Conservation (phyloP, 2,888 invertebrate species). For the Candidula unifasciata region DNA sequence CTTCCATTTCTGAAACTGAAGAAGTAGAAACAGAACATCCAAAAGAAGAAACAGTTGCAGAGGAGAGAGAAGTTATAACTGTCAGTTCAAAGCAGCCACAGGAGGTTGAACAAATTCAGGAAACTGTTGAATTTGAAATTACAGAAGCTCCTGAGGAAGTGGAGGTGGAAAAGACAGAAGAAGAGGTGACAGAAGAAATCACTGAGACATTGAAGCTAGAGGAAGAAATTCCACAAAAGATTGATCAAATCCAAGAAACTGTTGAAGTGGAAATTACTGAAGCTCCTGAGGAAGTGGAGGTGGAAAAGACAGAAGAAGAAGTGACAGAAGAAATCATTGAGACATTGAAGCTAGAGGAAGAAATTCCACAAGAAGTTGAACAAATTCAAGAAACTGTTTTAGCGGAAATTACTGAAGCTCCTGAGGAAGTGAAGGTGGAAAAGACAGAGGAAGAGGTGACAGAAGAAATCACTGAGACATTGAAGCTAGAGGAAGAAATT, state of each 20-base stretch:
- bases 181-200: not conserved
- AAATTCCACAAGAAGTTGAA: slow-evolving; percentile 44
- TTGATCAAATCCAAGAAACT: slow-evolving; percentile 59
- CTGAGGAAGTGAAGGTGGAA: slow-evolving; percentile 43
- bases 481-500: no score
- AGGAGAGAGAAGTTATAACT: no score
- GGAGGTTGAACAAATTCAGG: not conserved
- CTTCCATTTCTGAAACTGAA: no score
- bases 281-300: not conserved
- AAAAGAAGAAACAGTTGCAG: no score
- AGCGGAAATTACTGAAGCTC: slow-evolving; percentile 22
- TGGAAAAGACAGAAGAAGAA: slow-evolving; percentile 43
- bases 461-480: slow-evolving; percentile 44
- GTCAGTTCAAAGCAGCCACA: no score
- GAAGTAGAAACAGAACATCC: no score
- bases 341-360: slow-evolving; percentile 46
- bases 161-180: not conserved
- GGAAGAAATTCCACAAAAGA: not conserved
- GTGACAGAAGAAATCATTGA: no score
- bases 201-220: not conserved
- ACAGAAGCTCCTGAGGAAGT: slow-evolving; percentile 45
- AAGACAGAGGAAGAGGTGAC: slow-evolving; percentile 28
- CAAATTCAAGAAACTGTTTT: slow-evolving; percentile 43
- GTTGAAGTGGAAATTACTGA: slow-evolving; percentile 23
- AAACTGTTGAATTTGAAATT: slow-evolving; percentile 54